A percentile compares a stretch with the other conserved stretches of the same genome.
Conservation (phyloP, 1,140 invertebrate species). For the Zaprionus ornatus region DNA sequence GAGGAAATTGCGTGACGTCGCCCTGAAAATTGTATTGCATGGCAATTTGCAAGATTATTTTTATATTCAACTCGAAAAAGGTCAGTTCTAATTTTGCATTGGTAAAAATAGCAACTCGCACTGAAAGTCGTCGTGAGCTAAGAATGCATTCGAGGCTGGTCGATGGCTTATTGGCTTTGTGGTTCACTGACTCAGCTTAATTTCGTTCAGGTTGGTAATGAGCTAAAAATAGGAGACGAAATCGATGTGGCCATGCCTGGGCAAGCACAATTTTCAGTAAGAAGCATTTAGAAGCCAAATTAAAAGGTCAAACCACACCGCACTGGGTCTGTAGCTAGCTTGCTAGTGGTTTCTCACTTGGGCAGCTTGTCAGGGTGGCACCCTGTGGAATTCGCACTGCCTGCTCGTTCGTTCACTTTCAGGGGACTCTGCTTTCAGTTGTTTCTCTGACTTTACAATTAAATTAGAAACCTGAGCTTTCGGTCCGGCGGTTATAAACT, state of each 20-base stretch:
- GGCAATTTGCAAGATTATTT: background rate
- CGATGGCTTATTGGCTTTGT: conserved; percentile 28
- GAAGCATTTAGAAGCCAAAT: conserved; percentile 27
- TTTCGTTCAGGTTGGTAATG: conserved; percentile 56
- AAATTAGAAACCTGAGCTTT: conserved; percentile 69
- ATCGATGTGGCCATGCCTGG: conserved; percentile 38
- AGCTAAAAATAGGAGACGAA: conserved; percentile 54
- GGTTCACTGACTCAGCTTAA: conserved; percentile 61
- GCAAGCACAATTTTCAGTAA: conserved; percentile 13
- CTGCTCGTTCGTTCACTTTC: background rate
- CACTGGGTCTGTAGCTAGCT: conserved; percentile 10
- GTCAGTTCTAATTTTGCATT: conserved; percentile 45
- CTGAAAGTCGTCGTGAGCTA: background rate
- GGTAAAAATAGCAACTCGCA: conserved; percentile 52
- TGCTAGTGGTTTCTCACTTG: background rate
- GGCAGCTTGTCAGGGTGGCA: conserved; percentile 17
- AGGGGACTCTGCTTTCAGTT: conserved; percentile 6
- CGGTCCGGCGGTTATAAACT: conserved; percentile 45
- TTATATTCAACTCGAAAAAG: background rate
- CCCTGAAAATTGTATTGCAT: background rate
- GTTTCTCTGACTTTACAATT: conserved; percentile 60
- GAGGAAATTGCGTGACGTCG: background rate
- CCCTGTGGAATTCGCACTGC: conserved; percentile 33
- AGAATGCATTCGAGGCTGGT: conserved; percentile 18
- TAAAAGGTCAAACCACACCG: conserved; percentile 51